These are phyloP conservation scores for Pseudomyrmex concolor DNA, from an alignment of 1,140 invertebrate genomes.

Conservation along the genomic window DNA sequence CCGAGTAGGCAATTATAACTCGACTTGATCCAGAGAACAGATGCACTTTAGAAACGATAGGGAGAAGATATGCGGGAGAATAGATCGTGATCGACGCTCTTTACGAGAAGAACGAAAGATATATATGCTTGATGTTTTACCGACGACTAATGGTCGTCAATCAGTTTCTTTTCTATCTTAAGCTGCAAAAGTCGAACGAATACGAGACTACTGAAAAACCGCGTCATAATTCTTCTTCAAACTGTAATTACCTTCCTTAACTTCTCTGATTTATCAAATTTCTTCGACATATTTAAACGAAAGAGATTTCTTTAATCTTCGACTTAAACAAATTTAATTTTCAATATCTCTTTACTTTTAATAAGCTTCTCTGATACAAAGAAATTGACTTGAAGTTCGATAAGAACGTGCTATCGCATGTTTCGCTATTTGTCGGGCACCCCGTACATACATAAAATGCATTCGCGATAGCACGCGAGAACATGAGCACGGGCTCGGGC, in stretches of 20 bases:
- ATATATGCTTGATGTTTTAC: constrained; percentile 53
- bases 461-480: constrained; percentile 15
- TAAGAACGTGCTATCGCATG: background rate
- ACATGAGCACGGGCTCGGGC: background rate
- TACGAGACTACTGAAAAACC: background rate
- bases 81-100: constrained; percentile 46
- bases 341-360: too few relatives aligned
- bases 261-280: background rate
- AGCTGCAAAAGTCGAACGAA: constrained; percentile 22
- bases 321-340: too few relatives aligned
- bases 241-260: too few relatives aligned
- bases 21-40: constrained; percentile 63
- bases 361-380: background rate
- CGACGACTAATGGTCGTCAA: constrained; percentile 62
- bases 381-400: background rate
- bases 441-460: background rate
- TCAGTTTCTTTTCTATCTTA: constrained; percentile 43
- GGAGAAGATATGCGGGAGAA: background rate
- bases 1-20: constrained; percentile 75
- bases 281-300: background rate
- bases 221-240: too few relatives aligned
- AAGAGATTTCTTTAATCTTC: too few relatives aligned
- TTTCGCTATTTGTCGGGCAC: background rate
- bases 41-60: constrained; percentile 61
- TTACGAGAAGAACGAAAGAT: constrained; percentile 58